phyloP scores from a whole-genome alignment of 2,888 invertebrate species.

The Hanleya hanleyi region DNA sequence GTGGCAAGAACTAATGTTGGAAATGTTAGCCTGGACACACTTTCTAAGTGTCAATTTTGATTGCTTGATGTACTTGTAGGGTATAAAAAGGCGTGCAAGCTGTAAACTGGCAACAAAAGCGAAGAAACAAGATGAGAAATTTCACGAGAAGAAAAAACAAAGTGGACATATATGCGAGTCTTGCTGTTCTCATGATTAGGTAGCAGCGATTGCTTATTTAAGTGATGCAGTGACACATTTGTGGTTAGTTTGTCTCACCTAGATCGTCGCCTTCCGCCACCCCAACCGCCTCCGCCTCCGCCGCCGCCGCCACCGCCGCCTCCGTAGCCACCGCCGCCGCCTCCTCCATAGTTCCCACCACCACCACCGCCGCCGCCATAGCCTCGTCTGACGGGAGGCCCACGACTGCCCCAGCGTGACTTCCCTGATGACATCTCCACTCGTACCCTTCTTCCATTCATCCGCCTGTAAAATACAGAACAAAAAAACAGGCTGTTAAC shows the following conservation, averaged over 20 bases:
- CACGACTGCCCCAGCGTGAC: constrained; percentile 61
- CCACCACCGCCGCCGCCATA: constrained; percentile 39
- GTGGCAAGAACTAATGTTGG: no score
- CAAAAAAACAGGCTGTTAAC: neutral
- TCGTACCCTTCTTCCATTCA: constrained; percentile 73
- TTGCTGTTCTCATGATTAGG: no score
- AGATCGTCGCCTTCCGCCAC: constrained; percentile 31
- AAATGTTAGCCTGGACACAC: no score
- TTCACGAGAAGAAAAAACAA: neutral
- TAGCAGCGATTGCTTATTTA: no score
- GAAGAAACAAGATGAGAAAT: neutral
- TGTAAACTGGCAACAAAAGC: no score
- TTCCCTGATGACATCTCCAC: constrained; percentile 74
- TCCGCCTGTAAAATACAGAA: constrained; percentile 60
- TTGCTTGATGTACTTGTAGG: no score
- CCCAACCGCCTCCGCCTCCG: constrained; percentile 16
- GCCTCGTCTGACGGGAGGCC: constrained; percentile 46
- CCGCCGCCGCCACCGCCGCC: constrained; percentile 43
- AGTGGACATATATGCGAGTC: neutral
- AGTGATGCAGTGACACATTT: no score
- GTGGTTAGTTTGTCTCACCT: no score
- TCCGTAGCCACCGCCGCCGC: constrained; percentile 24
- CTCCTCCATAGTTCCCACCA: constrained; percentile 49
- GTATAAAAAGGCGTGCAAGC: no score
- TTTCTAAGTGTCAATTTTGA: no score